Evolutionary conservation across 2,888 invertebrate genomes (phyloP).

Genomic region (Arctia plantaginis): DNA sequence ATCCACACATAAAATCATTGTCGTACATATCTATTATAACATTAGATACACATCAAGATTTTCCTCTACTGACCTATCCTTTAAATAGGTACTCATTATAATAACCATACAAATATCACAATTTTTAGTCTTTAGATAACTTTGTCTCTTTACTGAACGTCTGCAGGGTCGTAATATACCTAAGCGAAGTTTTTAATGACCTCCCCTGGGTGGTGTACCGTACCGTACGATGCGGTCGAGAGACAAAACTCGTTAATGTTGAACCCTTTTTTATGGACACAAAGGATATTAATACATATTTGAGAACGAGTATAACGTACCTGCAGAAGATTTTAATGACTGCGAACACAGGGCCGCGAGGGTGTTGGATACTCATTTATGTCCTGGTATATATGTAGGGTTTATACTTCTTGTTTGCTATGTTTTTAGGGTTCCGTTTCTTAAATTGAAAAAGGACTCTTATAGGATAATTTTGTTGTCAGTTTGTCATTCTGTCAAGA

Average conservation of each 20-base stretch:
- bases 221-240: slow-evolving; percentile 50
- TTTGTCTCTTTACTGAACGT: slow-evolving; percentile 29
- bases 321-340: slow-evolving; percentile 49
- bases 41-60: not conserved
- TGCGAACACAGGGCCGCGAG: slow-evolving; percentile 14
- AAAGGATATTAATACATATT: slow-evolving; percentile 58
- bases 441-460: not conserved
- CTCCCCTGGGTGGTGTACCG: slow-evolving; percentile 56
- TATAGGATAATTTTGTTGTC: not conserved
- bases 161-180: slow-evolving; percentile 44
- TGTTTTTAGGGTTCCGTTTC: not conserved
- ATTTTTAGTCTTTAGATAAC: slow-evolving; percentile 17
- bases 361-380: slow-evolving; percentile 24
- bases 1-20: not conserved
- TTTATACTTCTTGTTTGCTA: not conserved
- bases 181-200: slow-evolving; percentile 64
- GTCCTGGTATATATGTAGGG: slow-evolving; percentile 1
- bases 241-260: slow-evolving; percentile 66
- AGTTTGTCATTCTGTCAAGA: not conserved
- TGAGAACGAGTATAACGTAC: slow-evolving; percentile 52
- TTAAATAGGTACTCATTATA: not conserved
- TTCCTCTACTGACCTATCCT: not conserved
- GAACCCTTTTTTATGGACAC: slow-evolving; percentile 60
- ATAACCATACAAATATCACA: not conserved
- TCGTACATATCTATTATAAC: not conserved